Base-by-base conservation (phyloP, 2,888 invertebrate species). In the Protophormia terraenovae region DNA sequence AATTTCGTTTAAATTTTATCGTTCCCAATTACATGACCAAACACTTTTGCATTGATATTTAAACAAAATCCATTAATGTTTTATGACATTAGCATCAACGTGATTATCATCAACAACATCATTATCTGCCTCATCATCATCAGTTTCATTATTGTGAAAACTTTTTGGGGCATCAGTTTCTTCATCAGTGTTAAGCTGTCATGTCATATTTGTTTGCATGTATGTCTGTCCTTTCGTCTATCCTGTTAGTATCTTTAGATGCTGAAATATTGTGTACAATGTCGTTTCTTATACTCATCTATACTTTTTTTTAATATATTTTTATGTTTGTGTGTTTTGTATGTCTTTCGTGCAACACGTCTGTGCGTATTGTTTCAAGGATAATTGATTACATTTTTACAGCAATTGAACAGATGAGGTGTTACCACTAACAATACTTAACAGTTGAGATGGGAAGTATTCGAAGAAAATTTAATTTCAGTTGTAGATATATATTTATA, bases 351-450 rank as follows among this genome's bases (percentile, higher is more conserved):
- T 67, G 58, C 41, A 66, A 62, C 82, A 79, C 86, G 80, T 87
- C 84, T 87, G 86, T 87, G 87, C 75, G 81, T 81, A 87, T 86
- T 87, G 83, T 84, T 86, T 84, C 83, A 86, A 81, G 86, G 86
- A 86, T 87, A 86, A 87, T 87, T 87, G 87, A 87, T 87, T 81
- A 86, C 86, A 84, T 81, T 86, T 84, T 87, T 83, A 81, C 84
- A 84, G 84, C 81, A 83, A 84, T 85, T 86, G 87, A 87, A 83
- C 86, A 85, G 80, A 79, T 87, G 87, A 86, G 87, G 86, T 87
- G 86, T 78, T 81, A 73, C 73, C 78, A 62, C 71, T 64, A 77
- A 75, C 73, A 78, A 64, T 60, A 60, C 47, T 75, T 73, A 24
- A 64, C 41, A 58, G 45, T 19, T 71, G 55, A 3, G 10, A 19